Evolutionary conservation across 2,888 invertebrate genomes (phyloP).

Genomic region (Heterodera filipjevi): DNA sequence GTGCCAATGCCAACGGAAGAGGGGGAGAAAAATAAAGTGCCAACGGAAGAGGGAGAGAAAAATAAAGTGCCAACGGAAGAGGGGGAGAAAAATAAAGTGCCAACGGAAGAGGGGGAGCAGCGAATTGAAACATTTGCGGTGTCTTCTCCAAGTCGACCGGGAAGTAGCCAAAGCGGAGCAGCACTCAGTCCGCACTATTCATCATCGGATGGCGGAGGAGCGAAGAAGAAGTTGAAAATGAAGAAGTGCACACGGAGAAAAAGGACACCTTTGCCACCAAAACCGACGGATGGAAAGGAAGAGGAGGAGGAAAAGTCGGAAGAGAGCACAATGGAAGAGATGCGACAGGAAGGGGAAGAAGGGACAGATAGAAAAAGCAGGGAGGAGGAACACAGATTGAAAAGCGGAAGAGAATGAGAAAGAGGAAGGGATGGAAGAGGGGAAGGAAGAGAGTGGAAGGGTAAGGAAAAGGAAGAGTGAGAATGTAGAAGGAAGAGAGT

Average conservation of each 20-base stretch:
- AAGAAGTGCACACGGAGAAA: constrained; percentile 31
- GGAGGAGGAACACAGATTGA: neutral
- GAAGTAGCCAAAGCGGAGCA: neutral
- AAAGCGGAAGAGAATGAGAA: neutral
- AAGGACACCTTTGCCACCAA: constrained; percentile 29
- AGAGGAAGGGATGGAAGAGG: constrained; percentile 10
- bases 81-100: neutral
- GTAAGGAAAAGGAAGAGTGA: neutral
- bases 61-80: neutral
- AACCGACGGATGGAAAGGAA: neutral
- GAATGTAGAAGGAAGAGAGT: neutral
- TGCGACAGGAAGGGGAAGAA: neutral
- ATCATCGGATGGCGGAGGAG: constrained; percentile 17
- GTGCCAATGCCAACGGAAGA: too few relatives aligned
- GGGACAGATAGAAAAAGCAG: constrained; percentile 1
- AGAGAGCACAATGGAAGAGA: neutral
- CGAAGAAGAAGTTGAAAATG: constrained; percentile 30
- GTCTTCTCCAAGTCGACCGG: neutral
- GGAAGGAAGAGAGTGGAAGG: neutral
- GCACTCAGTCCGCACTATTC: neutral
- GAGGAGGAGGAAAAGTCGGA: neutral
- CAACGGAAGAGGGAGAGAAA: neutral
- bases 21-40: neutral
- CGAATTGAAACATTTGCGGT: neutral
- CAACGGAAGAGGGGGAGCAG: neutral